Evolutionary conservation across 92 coral and sea anemone species (phyloP).

Genomic region (Phenganax stokvisi): DNA sequence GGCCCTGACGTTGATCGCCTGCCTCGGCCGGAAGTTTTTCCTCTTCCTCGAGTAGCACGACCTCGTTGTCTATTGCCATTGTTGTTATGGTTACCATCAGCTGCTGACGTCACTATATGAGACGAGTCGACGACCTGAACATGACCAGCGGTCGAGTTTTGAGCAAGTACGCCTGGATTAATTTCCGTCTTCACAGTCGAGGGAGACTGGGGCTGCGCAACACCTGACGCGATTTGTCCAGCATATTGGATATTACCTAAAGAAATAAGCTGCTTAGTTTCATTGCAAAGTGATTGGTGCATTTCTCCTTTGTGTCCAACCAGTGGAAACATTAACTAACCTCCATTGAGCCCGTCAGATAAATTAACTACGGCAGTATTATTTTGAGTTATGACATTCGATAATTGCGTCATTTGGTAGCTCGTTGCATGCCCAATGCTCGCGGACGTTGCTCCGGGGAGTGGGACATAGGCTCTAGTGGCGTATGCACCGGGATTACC

Average conservation of each 20-base stretch:
- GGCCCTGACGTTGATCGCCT: conserved; percentile 93
- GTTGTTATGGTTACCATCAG: conserved; percentile 42
- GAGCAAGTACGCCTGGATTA: conserved; percentile 57
- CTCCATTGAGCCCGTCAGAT: conserved; percentile 26
- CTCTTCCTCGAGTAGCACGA: conserved; percentile 90
- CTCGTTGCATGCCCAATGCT: conserved; percentile 31
- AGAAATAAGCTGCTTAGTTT: neutral
- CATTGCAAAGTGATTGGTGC: neutral
- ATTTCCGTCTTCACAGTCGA: conserved; percentile 61
- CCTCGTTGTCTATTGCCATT: conserved; percentile 65
- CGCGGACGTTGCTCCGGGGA: conserved; percentile 28
- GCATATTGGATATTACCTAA: conserved; percentile 80
- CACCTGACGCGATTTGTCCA: conserved; percentile 79
- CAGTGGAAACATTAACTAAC: conserved; percentile 6
- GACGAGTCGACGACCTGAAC: conserved; percentile 55
- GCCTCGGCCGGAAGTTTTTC: conserved; percentile 84
- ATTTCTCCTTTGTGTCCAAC: too few species aligned
- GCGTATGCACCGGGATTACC: conserved; percentile 26
- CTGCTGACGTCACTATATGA: conserved; percentile 58
- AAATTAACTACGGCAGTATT: conserved; percentile 24
- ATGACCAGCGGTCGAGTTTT: conserved; percentile 64
- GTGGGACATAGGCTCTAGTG: conserved; percentile 28
- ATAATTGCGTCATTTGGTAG: conserved; percentile 32
- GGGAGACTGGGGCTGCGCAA: conserved; percentile 75
- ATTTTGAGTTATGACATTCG: conserved; percentile 33